Base-by-base conservation (phyloP, 2,888 invertebrate genomes). In the Archips crataeganus region DNA sequence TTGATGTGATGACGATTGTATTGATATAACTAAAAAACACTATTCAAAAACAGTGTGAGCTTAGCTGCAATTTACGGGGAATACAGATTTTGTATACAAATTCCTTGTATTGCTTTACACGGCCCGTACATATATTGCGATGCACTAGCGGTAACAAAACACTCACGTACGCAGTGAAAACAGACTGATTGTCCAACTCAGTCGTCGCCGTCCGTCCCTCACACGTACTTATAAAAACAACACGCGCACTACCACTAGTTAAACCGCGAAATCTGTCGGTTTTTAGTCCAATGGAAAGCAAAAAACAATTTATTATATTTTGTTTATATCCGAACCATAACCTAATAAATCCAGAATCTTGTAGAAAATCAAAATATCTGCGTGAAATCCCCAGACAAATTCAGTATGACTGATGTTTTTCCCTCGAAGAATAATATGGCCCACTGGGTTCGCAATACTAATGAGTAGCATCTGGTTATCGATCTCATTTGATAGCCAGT, bases 331-430 rank as follows among this genome's bases (percentile, higher is more conserved):
- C 9, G 49, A 34, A 10, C 47, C 47, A 11, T 51, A 49, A 39
- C 47, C 49, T 51, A 65, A 36, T 10, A 65, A 36, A 36, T 65
- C 36, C 32, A 65, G 3, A 51, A 65, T 51, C n/a, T 65, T 65
- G 34, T 34, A n/a, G 15, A 65, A 65, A 51, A 49, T 51, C 11
- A 65, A 4, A 4, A 11, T 11, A 15, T 36, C 34, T 9, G 65
- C 65, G n/a, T 65, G 49, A 5, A 15, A 36, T 36, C 65, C 65
- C 65, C 65, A 65, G 49, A 65, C 65, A 2, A 65, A 65, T 36
- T 65, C 65, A 8, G 65, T 65, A 47, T 65, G 65, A 51, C 65
- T 65, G 13, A 65, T 15, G 3, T 65, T 65, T 15, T 65, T 36
- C 34, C 36, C 36, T 36, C 49, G 49, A 36, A 65, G 2, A 15